Evolutionary conservation across 2,888 invertebrate species (phyloP), one percentile per base, ranked within the genome.

Genomic region (Leptothorax acervorum): DNA sequence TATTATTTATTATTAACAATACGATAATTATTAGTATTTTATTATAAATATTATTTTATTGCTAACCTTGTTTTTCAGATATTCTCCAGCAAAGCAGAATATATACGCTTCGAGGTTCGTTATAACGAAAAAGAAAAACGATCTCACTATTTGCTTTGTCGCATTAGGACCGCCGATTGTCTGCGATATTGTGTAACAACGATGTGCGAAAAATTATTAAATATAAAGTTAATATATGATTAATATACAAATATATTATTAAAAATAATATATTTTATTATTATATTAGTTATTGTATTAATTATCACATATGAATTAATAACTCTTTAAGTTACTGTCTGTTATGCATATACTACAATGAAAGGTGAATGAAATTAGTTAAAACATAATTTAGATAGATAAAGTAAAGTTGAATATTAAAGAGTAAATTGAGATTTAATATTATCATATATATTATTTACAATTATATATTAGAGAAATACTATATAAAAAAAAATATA

Each of bases 1-100:
- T 23, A 9, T 28, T 28, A 57, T 45, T 42, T 28, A 53, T 62
- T 15, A n/a, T 63, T 15, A 62, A 15, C 23, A 62, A 2, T 28
- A 45, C 2, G 0, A 48, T 8, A 9, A 11, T n/a, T 39, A 39
- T 63, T 62, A n/a, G 12, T 63, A 63, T 0, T n/a, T 39, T n/a
- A 11, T 12, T 3, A 53, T 39, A 18, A 53, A 39, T 60, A 60
- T 18, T 42, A 35, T 51, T n/a, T 42, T 28, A 11, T 12, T 48
- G 1, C 45, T 48, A 31, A 83, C 75, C 66, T 84, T 85, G 12
- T 57, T 48, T 4, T 23, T 71, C n/a, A 85, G 15, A 65, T 76
- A 71, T 83, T 83, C 85, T 39, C 76, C 85, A 11, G 71, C 62
- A 3, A 12, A 83, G 23, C 85, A 85, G 2, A 83, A 83, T 31